Conservation (phyloP, 1,140 invertebrate genomes). For the Drosophila mayri region DNA sequence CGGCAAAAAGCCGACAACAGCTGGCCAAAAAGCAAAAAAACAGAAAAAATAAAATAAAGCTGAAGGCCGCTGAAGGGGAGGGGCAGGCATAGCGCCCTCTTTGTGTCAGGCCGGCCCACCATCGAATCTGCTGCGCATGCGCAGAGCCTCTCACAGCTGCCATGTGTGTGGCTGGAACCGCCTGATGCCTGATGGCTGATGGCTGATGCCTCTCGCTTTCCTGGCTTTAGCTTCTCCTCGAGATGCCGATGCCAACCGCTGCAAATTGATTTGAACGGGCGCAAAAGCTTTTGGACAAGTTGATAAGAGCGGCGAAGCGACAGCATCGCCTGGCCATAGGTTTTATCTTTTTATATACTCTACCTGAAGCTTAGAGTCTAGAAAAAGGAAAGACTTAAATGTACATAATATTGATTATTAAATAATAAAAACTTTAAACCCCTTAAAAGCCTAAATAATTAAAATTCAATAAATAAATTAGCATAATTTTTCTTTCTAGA, state of each 20-base stretch:
- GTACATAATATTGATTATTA: not conserved
- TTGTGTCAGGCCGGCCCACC: conserved; percentile 46
- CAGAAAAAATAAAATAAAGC: conserved; percentile 1
- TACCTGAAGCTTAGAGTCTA: not conserved
- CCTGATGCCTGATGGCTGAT: not conserved
- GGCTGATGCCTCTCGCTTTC: conserved; percentile 2
- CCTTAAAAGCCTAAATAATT: not conserved
- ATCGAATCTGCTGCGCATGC: conserved; percentile 46
- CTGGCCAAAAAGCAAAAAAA: conserved; percentile 42
- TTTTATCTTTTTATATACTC: conserved; percentile 13
- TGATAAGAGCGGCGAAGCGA: conserved; percentile 68
- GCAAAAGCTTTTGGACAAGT: conserved; percentile 71
- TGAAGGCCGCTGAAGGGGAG: conserved; percentile 3
- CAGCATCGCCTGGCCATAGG: conserved; percentile 13
- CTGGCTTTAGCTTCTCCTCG: not conserved
- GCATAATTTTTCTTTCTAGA: not conserved
- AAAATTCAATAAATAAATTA: not conserved
- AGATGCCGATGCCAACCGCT: conserved; percentile 57
- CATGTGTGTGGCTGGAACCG: conserved; percentile 49
- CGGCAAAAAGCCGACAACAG: conserved; percentile 72
- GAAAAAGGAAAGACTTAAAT: not conserved
- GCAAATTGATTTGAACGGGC: conserved; percentile 78
- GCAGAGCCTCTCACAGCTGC: conserved; percentile 7
- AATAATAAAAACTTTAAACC: not conserved
- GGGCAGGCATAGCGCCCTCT: conserved; percentile 29